Evolutionary conservation across 1,140 invertebrate species (phyloP).

Genomic region (Drosophila saltans): DNA sequence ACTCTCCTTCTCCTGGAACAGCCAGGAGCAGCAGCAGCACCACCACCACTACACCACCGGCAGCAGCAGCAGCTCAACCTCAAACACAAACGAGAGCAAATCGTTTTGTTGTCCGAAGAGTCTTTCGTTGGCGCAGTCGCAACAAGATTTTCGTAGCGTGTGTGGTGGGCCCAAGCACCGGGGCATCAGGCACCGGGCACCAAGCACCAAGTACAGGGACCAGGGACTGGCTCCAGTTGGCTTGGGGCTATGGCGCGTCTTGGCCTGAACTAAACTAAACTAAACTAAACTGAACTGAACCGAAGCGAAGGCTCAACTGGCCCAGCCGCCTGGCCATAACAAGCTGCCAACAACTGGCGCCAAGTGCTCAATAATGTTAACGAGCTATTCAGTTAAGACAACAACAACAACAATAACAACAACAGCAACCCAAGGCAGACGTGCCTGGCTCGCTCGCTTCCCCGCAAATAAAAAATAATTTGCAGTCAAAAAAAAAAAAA

Average conservation of each 20-base stretch:
- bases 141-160: slow-evolving; percentile 46
- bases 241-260: slow-evolving; percentile 69
- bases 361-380: slow-evolving; percentile 83
- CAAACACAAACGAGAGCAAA: slow-evolving; percentile 78
- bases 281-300: slow-evolving; percentile 22
- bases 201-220: slow-evolving; percentile 11
- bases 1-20: slow-evolving; percentile 11
- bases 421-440: slow-evolving; percentile 49
- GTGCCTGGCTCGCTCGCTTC: slow-evolving; percentile 47
- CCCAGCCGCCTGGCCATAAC: slow-evolving; percentile 71
- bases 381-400: slow-evolving; percentile 83
- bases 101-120: slow-evolving; percentile 71
- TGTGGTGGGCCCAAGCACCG: slow-evolving; percentile 57
- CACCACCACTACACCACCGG: too few relatives aligned
- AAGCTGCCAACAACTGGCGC: slow-evolving; percentile 82
- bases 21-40: slow-evolving; percentile 2
- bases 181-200: not conserved
- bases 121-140: slow-evolving; percentile 40
- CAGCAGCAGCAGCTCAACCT: slow-evolving; percentile 14
- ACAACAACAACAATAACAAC: slow-evolving; percentile 61
- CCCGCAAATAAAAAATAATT: slow-evolving; percentile 80
- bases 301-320: slow-evolving; percentile 3
- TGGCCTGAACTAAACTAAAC: not conserved
- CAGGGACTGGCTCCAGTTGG: slow-evolving; percentile 55
- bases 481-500: slow-evolving; percentile 71